Evolutionary conservation across 2,888 invertebrate species (phyloP).

Genomic region (Itoplectis maculator): DNA sequence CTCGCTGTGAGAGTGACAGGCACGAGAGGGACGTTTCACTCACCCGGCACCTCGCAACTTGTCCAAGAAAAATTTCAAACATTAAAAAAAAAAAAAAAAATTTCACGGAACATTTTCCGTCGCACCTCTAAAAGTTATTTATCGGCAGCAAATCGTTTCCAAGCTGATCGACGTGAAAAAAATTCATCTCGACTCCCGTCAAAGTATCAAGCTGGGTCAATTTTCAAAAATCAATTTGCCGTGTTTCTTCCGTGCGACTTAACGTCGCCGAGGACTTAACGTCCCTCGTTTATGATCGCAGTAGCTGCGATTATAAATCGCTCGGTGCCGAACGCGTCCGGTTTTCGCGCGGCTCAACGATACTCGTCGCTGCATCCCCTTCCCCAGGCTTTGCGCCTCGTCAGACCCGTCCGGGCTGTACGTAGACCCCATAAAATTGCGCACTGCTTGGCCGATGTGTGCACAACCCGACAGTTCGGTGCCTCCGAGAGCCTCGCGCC

Average conservation of each 20-base stretch:
- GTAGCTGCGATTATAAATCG: slow-evolving; percentile 50
- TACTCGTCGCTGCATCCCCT: slow-evolving; percentile 58
- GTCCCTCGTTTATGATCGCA: slow-evolving; percentile 41
- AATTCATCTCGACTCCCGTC: too few species aligned
- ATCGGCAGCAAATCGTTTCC: too few species aligned
- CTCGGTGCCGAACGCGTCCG: slow-evolving; percentile 47
- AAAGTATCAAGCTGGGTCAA: too few species aligned
- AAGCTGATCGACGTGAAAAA: too few species aligned
- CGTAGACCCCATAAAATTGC: slow-evolving; percentile 42
- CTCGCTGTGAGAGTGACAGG: neutral
- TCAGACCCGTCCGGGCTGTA: slow-evolving; percentile 46
- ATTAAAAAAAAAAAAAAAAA: too few species aligned
- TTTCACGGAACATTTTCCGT: too few species aligned
- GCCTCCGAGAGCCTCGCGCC: neutral
- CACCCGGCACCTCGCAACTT: neutral
- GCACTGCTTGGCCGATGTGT: slow-evolving; percentile 19
- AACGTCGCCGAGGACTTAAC: neutral
- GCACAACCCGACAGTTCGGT: slow-evolving; percentile 53
- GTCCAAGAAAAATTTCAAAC: too few species aligned
- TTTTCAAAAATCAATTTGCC: neutral
- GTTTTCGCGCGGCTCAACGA: slow-evolving; percentile 67
- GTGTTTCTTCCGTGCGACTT: neutral
- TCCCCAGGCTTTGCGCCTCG: slow-evolving; percentile 57
- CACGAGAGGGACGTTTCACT: slow-evolving; percentile 23
- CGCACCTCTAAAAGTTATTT: too few species aligned